Conservation (phyloP, 2,888 invertebrate species). For the Trypoxylon attenuatum region DNA sequence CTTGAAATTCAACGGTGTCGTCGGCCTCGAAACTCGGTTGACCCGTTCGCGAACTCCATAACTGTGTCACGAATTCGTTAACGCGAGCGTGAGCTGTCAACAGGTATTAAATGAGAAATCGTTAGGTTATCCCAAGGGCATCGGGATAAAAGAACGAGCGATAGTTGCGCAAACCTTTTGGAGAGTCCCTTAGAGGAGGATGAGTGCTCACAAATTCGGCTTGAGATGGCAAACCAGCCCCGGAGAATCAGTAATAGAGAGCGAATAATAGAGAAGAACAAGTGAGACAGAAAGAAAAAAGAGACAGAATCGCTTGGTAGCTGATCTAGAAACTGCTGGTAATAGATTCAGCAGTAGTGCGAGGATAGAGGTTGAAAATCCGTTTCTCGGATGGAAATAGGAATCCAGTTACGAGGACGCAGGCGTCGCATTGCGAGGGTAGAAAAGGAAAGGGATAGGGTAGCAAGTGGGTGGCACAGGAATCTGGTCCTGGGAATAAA, state of each 20-base stretch:
- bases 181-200: no score
- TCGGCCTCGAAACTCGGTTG: no score
- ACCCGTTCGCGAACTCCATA: no score
- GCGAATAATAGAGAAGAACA: constrained; percentile 4
- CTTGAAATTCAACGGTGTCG: no score
- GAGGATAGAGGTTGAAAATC: constrained; percentile 39
- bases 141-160: no score
- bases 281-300: constrained; percentile 6
- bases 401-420: constrained; percentile 31
- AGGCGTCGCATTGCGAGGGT: constrained; percentile 7
- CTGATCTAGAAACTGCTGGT: constrained; percentile 53
- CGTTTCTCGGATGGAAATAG: constrained; percentile 43
- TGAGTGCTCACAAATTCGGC: background rate
- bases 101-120: constrained; percentile 38
- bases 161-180: no score
- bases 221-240: background rate
- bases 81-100: constrained; percentile 36
- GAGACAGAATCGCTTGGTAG: constrained; percentile 27
- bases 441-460: constrained; percentile 7
- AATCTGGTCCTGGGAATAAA: constrained; percentile 55
- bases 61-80: constrained; percentile 41
- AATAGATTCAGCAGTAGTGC: constrained; percentile 47
- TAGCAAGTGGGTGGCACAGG: background rate
- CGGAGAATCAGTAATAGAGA: constrained; percentile 19
- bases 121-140: no score